Base-by-base conservation (phyloP, 1,140 invertebrate genomes). In the Orussus abietinus region DNA sequence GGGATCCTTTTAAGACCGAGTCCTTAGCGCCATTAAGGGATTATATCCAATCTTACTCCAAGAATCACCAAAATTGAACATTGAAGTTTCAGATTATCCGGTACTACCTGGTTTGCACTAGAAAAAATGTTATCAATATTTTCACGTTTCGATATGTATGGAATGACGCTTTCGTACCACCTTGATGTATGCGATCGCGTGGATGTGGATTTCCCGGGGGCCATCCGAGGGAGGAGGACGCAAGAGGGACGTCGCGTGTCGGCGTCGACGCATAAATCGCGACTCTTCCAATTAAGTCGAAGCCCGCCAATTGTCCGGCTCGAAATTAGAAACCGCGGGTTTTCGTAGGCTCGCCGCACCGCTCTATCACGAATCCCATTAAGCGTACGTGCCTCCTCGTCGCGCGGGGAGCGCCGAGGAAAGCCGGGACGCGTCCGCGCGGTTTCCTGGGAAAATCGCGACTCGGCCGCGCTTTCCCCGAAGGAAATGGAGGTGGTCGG, bases 191-290 rank as follows among this genome's bases (percentile, higher is more conserved):
- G 48, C 51, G 45, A 65, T 63, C 47, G 51, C 41, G 46, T 40
- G 41, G 45, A 38, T 22, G 19, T 31, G 15, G 21, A 42, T 20
- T 28, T 26, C 31, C 5, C 25, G 28, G 32, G 13, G 30, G 26
- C 21, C 33, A 39, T 17, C 18, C 9, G 5, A 14, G n/a, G 10
- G n/a, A n/a, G n/a, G n/a, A n/a, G n/a, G n/a, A n/a, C n/a, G n/a
- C n/a, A n/a, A n/a, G n/a, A n/a, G n/a, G n/a, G 53, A 60, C 59
- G 59, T 55, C 60, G 41, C 51, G 29, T 45, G 28, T 17, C 37
- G 51, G 38, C 55, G 55, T 64, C 59, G 47, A 51, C 36, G 45
- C 50, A 62, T 62, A 60, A 62, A 64, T 62, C 49, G 50, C 47
- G 36, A 32, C 48, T 38, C 51, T 42, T 45, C 59, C 59, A 62